Evolutionary conservation across 2,797 vertebrate species (phyloP).

Genomic region (Coranthus polyacanthus): DNA sequence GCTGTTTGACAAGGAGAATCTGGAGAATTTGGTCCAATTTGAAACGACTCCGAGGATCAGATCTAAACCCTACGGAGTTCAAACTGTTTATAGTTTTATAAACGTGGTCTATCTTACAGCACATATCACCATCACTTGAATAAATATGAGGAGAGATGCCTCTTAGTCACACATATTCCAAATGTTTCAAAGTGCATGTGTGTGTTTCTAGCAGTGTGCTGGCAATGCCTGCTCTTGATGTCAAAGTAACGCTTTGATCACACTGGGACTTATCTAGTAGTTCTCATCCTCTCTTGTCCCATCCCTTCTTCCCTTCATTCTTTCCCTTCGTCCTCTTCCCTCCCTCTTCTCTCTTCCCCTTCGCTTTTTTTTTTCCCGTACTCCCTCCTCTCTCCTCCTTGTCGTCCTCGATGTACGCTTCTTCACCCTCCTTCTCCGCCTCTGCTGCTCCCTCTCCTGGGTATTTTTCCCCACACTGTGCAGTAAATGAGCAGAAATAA

Average conservation of each 20-base stretch:
- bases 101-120: background rate
- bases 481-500: constrained; percentile 7
- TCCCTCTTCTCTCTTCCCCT: background rate
- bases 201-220: constrained; percentile 40
- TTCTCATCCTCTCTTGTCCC: constrained; percentile 60
- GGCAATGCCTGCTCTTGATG: constrained; percentile 65
- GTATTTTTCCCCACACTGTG: constrained; percentile 4
- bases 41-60: background rate
- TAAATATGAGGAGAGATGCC: constrained; percentile 37
- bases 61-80: constrained; percentile 4
- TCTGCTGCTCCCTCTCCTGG: background rate
- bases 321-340: background rate
- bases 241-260: constrained; percentile 73
- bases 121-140: constrained; percentile 15
- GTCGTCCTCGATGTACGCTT: background rate
- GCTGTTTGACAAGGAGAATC: constrained; percentile 3
- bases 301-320: background rate
- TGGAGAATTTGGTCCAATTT: constrained; percentile 7
- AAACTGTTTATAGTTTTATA: background rate
- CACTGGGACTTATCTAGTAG: constrained; percentile 57
- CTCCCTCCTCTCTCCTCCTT: background rate
- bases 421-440: constrained; percentile 2
- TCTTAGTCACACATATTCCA: constrained; percentile 39
- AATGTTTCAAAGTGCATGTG: constrained; percentile 47
- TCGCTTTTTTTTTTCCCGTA: background rate